phyloP scores from a whole-genome alignment of 2,888 invertebrate species.

The Erynnis tages region DNA sequence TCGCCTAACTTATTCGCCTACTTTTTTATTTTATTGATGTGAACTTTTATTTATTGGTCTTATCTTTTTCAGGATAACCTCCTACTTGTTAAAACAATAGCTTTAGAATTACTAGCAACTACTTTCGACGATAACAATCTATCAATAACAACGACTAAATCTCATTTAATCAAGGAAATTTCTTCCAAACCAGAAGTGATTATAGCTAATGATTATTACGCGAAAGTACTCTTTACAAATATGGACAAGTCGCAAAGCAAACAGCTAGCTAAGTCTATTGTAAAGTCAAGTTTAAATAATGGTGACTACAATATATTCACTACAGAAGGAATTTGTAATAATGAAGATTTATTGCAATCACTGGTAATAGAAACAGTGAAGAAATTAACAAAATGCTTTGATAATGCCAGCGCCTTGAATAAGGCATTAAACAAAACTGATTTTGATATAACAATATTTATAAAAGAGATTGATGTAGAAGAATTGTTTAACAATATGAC shows the following conservation, averaged over 20 bases:
- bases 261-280: constrained; percentile 53
- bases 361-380: constrained; percentile 57
- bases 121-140: constrained; percentile 36
- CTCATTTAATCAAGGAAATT: constrained; percentile 55
- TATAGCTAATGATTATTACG: constrained; percentile 44
- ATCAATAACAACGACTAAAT: constrained; percentile 34
- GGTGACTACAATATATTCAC: constrained; percentile 44
- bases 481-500: constrained; percentile 47
- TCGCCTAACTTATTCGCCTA: too few relatives aligned
- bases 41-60: too few relatives aligned
- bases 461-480: constrained; percentile 46
- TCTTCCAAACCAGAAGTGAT: constrained; percentile 43
- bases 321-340: constrained; percentile 47
- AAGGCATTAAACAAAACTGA: constrained; percentile 55
- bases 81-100: constrained; percentile 57
- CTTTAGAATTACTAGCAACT: constrained; percentile 45
- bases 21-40: too few relatives aligned
- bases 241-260: constrained; percentile 55
- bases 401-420: constrained; percentile 50
- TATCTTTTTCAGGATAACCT: constrained; percentile 66
- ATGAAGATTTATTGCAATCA: constrained; percentile 52
- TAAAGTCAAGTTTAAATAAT: constrained; percentile 48
- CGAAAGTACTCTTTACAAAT: constrained; percentile 52
- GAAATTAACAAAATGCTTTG: constrained; percentile 53
- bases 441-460: constrained; percentile 52